phyloP scores from a whole-genome alignment of 2,797 vertebrate genomes.

The Odontamblyopus lacepedii region DNA sequence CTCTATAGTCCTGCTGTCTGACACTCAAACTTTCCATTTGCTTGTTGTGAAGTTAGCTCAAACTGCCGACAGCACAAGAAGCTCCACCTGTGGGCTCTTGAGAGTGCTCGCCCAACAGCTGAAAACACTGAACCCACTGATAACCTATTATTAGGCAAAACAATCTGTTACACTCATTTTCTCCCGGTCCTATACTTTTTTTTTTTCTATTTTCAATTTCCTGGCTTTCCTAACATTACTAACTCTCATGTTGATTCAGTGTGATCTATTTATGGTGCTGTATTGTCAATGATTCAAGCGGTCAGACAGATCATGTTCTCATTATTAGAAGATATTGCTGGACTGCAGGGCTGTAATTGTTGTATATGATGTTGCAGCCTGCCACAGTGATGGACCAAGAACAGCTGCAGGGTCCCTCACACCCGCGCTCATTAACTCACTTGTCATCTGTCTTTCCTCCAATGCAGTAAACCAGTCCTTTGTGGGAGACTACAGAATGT shows the following conservation, averaged over 20 bases:
- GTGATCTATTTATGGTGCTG: conserved; percentile 1
- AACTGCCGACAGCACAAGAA: background rate
- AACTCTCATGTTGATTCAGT: background rate
- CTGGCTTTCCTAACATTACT: background rate
- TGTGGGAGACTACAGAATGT: conserved; percentile 88
- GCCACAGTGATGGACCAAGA: conserved; percentile 2
- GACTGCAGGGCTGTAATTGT: conserved; percentile 9
- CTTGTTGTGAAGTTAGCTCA: background rate
- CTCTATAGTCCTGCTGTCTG: background rate
- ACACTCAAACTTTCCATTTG: background rate
- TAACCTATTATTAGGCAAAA: background rate
- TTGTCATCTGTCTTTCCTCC: conserved; percentile 97
- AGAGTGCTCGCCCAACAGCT: background rate
- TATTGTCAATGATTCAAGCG: background rate
- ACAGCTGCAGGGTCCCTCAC: conserved; percentile 14
- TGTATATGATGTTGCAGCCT: conserved; percentile 8
- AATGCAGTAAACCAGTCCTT: conserved; percentile 90
- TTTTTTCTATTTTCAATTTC: conserved; percentile 3
- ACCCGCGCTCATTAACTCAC: conserved; percentile 73
- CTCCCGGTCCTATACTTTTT: background rate
- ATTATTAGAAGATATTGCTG: conserved; percentile 9
- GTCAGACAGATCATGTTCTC: background rate
- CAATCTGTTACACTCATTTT: background rate
- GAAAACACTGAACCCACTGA: conserved; percentile 4
- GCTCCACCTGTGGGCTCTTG: conserved; percentile 1